Evolutionary conservation across 2,888 invertebrate species (phyloP).

Genomic region (Imbricaverruca yamaguchii): DNA sequence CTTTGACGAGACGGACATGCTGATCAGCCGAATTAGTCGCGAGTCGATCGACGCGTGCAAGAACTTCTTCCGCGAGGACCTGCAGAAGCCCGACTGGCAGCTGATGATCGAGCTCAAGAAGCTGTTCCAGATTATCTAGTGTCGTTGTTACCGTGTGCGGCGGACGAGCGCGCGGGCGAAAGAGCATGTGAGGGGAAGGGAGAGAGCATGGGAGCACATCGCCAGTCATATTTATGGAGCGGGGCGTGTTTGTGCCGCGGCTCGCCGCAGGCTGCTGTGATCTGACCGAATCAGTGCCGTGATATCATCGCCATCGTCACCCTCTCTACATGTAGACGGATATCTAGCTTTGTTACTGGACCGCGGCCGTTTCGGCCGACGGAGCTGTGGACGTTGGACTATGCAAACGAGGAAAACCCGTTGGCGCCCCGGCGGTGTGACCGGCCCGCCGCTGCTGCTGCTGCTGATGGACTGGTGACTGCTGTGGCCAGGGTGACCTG

Average conservation of each 20-base stretch:
- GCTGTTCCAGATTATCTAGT: conserved; percentile 84
- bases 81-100: conserved; percentile 95
- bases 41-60: conserved; percentile 99
- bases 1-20: conserved; percentile 90
- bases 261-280: not conserved
- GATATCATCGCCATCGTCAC: not conserved
- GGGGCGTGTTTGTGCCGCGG: not conserved
- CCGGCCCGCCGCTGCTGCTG: not conserved
- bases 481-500: not conserved
- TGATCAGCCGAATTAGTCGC: conserved; percentile 95
- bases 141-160: not conserved
- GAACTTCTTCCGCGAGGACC: conserved; percentile 96
- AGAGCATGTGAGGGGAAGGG: not conserved
- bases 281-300: not conserved
- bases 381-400: not conserved
- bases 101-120: conserved; percentile 98
- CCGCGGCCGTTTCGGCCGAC: not conserved
- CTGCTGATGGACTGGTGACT: not conserved
- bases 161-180: not conserved
- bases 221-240: not conserved
- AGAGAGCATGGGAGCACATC: not conserved
- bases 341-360: not conserved
- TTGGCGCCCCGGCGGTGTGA: no score
- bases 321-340: not conserved
- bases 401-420: not conserved